Conservation (phyloP, 1,140 invertebrate genomes). For the Aphaenogaster ashmeadi region DNA sequence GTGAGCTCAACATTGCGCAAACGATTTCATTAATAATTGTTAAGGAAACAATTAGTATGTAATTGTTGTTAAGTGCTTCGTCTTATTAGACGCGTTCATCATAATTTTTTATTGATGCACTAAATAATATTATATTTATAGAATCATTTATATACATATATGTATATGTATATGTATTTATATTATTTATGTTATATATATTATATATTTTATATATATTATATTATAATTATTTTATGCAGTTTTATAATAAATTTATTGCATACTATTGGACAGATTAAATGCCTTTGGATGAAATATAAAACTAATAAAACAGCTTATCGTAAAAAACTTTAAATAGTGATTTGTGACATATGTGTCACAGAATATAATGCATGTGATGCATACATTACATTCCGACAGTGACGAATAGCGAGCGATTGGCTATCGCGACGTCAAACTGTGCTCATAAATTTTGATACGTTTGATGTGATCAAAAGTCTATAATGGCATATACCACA, state of each 20-base stretch:
- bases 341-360: background rate
- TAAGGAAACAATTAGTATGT: background rate
- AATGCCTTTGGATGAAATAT: background rate
- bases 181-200: background rate
- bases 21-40: conserved; percentile 21
- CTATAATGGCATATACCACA: background rate
- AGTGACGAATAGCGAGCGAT: conserved; percentile 46
- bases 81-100: background rate
- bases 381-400: conserved; percentile 16
- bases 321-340: background rate
- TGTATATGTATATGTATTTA: background rate
- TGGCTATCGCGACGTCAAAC: conserved; percentile 4
- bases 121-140: background rate
- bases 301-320: background rate
- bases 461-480: background rate
- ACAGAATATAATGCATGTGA: conserved; percentile 9
- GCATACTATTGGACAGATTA: background rate
- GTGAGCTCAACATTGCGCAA: background rate
- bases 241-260: background rate
- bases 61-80: background rate
- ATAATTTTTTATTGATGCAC: background rate
- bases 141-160: background rate
- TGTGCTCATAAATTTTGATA: conserved; percentile 33
- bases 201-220: background rate
- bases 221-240: conserved; percentile 2